Evolutionary conservation across 2,113 vertebrate species (phyloP).

Genomic region (Silurus glanis): DNA sequence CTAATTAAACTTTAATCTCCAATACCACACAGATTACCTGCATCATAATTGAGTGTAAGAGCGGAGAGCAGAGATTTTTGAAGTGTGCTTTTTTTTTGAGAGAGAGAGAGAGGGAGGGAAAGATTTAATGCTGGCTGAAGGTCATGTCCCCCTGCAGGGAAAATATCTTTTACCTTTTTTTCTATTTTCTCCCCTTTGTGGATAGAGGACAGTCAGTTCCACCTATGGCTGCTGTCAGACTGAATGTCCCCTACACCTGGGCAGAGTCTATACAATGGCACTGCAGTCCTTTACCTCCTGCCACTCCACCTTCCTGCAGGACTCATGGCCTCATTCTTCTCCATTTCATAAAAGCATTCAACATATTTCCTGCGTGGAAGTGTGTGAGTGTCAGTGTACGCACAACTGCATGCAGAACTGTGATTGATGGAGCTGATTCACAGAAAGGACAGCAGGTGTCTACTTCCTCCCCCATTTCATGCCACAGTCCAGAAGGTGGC

Average conservation of each 20-base stretch:
- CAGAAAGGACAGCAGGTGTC: constrained; percentile 37
- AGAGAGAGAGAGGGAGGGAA: neutral
- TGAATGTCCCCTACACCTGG: constrained; percentile 62
- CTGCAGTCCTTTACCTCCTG: constrained; percentile 40
- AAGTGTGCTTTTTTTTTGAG: constrained; percentile 29
- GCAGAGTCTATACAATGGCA: constrained; percentile 56
- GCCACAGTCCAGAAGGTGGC: constrained; percentile 33
- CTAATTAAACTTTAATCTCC: constrained; percentile 82
- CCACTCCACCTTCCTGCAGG: constrained; percentile 20
- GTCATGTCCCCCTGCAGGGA: constrained; percentile 66
- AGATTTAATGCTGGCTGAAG: constrained; percentile 68
- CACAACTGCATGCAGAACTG: constrained; percentile 34
- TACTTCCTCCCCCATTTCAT: constrained; percentile 27
- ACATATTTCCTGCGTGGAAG: constrained; percentile 26
- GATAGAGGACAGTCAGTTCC: constrained; percentile 56
- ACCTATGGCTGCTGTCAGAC: constrained; percentile 56
- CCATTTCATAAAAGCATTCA: constrained; percentile 32
- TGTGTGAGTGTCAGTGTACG: neutral
- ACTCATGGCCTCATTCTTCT: constrained; percentile 26
- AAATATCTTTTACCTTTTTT: constrained; percentile 30
- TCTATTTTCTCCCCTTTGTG: constrained; percentile 25
- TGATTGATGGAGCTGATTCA: constrained; percentile 38
- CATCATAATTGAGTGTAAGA: constrained; percentile 68
- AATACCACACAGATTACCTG: constrained; percentile 77
- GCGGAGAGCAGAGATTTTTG: constrained; percentile 60